These are phyloP conservation scores for Drosophila austrosaltans DNA, from an alignment of 2,888 invertebrate genomes.

Conservation along the genomic window DNA sequence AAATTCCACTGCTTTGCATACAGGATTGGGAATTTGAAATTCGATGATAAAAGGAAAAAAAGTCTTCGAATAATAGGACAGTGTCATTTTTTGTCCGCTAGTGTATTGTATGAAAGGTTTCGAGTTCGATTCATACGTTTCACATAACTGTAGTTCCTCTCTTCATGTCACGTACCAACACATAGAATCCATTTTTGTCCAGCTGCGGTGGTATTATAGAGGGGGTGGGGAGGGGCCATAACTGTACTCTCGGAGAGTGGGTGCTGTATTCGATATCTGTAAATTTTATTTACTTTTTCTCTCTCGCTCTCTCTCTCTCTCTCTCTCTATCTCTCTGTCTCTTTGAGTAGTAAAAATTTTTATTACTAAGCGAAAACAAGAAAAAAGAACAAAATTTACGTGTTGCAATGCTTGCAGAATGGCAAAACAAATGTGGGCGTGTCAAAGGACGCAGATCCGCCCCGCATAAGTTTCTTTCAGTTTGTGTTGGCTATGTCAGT, in stretches of 20 bases:
- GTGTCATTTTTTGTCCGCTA: too few species aligned
- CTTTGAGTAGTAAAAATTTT: conserved; percentile 67
- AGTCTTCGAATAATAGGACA: too few species aligned
- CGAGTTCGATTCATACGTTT: background rate
- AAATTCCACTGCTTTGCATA: too few species aligned
- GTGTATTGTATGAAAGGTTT: background rate
- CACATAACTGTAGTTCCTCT: background rate
- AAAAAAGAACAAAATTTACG: conserved; percentile 49
- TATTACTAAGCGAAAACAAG: conserved; percentile 56
- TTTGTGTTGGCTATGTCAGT: conserved; percentile 9
- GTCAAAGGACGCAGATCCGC: conserved; percentile 1
- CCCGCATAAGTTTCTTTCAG: conserved; percentile 26
- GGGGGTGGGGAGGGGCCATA: background rate
- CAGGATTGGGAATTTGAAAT: too few species aligned
- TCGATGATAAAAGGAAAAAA: too few species aligned
- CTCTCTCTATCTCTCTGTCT: conserved; percentile 1
- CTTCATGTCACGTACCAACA: background rate
- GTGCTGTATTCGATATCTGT: conserved; percentile 41
- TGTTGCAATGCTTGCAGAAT: conserved; percentile 50
- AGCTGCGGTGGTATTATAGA: background rate
- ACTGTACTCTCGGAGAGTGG: conserved; percentile 19
- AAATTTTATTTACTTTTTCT: conserved; percentile 35
- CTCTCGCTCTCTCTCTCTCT: background rate
- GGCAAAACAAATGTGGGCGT: background rate
- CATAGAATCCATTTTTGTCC: background rate